Evolutionary conservation across 2,888 invertebrate genomes (phyloP).

Genomic region (Drosophila ustulata): DNA sequence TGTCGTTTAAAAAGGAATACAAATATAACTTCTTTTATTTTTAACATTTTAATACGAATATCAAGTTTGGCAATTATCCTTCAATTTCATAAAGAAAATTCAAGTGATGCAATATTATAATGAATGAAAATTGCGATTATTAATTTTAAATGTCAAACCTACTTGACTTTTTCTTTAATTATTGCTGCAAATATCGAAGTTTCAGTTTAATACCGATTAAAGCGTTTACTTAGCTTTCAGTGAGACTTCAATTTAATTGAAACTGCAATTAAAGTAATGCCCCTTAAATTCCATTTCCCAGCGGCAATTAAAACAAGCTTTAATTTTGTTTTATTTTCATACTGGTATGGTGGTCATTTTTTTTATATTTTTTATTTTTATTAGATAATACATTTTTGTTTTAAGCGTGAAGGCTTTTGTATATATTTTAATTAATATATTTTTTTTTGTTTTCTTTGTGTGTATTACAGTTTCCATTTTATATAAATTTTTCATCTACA

Average conservation of each 20-base stretch:
- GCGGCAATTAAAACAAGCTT: neutral
- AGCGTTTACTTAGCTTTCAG: too few species aligned
- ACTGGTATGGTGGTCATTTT: constrained; percentile 63
- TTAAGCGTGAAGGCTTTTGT: constrained; percentile 44
- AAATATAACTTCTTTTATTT: too few species aligned
- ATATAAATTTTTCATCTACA: constrained; percentile 72
- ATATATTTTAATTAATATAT: constrained; percentile 34
- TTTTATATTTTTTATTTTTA: constrained; percentile 34
- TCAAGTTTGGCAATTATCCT: too few species aligned
- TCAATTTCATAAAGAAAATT: too few species aligned
- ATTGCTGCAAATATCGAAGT: too few species aligned
- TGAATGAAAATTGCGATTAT: too few species aligned
- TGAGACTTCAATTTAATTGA: neutral
- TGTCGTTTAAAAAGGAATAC: too few species aligned
- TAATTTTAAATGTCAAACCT: too few species aligned
- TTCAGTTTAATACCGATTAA: too few species aligned
- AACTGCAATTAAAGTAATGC: neutral
- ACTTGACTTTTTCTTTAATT: too few species aligned
- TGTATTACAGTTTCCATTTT: constrained; percentile 29
- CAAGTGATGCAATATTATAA: too few species aligned
- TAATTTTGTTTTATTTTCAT: constrained; percentile 13
- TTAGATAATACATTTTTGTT: constrained; percentile 44
- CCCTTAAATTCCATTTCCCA: neutral
- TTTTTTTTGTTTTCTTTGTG: constrained; percentile 15
- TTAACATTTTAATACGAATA: too few species aligned